Conservation (phyloP, 1,140 invertebrate species). For the Holcopasites calliopsidis region DNA sequence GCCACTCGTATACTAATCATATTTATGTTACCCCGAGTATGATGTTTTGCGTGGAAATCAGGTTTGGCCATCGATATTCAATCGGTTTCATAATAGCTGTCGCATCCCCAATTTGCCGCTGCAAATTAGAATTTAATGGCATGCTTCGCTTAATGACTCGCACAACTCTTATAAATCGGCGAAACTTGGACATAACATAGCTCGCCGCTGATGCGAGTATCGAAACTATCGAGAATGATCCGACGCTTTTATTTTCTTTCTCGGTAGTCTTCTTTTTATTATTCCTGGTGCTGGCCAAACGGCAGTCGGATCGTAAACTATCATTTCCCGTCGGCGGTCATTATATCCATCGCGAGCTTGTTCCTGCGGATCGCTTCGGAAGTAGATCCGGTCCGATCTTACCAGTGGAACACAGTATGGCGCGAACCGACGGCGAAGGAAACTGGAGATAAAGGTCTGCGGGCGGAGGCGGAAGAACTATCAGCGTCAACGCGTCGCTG, state of each 20-base stretch:
- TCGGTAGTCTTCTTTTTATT: conserved; percentile 27
- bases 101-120: conserved; percentile 3
- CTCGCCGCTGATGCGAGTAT: not conserved
- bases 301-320: not conserved
- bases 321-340: conserved; percentile 42
- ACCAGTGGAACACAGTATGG: not conserved
- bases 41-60: conserved; percentile 11
- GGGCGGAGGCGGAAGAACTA: not conserved
- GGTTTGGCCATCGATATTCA: conserved; percentile 12
- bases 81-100: not conserved
- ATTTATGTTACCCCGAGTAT: not conserved
- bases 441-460: not conserved
- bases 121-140: not conserved
- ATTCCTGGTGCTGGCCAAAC: not conserved
- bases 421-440: not conserved
- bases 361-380: conserved; percentile 5
- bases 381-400: conserved; percentile 10
- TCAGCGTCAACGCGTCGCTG: conserved; percentile 11
- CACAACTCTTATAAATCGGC: too few species aligned
- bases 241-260: not conserved
- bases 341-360: conserved; percentile 29
- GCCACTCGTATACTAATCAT: conserved; percentile 4
- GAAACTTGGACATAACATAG: too few species aligned
- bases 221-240: conserved; percentile 6
- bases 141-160: fast-evolving